Evolutionary conservation across 2,113 vertebrate genomes (phyloP), one percentile per base, ranked within the genome.

Genomic region (Lampris incognitus): DNA sequence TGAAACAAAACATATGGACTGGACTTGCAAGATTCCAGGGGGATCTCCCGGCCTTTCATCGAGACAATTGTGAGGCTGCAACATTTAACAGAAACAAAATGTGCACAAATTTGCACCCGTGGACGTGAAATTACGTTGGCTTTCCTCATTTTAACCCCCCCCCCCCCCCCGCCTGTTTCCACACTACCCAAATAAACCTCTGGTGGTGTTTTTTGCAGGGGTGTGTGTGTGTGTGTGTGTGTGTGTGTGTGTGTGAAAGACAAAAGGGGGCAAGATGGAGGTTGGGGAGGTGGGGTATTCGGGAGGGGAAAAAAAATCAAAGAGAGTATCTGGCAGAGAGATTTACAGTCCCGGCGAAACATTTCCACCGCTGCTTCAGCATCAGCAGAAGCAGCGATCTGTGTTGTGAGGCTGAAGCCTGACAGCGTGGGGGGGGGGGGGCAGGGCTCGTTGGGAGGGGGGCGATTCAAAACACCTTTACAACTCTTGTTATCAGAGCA

Each of bases 401-500:
- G 81, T 79, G 81, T 83, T 89, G 84, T 76, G 70, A 84, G 87
- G 48, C 67, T 44, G 24, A 69, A 55, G 79, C 66, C 80, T 86
- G 82, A 82, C 79, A 85, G 83, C 38, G 57, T 63, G 83, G 81
- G 62, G 78, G 75, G 67, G 80, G 7, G 48, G 6, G n/a, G 36
- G 71, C 66, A 59, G 59, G 42, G 48, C 61, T 38, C 11, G 56
- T 24, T 24, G 79, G 74, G 61, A 41, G 3, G 72, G 62, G 54
- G 62, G n/a, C 6, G 59, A 66, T 74, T 85, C 70, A 85, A 73
- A 84, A 84, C 87, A 75, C 59, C 81, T 91, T 90, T 80, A 91
- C 38, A 60, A 87, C 83, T 86, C 90, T 93, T 90, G 93, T 93
- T 93, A 91, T 92, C 89, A 84, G 78, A 80, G 85, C 85, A 80